phyloP scores from a whole-genome alignment of 2,113 vertebrate species.

The Oncorhynchus keta region DNA sequence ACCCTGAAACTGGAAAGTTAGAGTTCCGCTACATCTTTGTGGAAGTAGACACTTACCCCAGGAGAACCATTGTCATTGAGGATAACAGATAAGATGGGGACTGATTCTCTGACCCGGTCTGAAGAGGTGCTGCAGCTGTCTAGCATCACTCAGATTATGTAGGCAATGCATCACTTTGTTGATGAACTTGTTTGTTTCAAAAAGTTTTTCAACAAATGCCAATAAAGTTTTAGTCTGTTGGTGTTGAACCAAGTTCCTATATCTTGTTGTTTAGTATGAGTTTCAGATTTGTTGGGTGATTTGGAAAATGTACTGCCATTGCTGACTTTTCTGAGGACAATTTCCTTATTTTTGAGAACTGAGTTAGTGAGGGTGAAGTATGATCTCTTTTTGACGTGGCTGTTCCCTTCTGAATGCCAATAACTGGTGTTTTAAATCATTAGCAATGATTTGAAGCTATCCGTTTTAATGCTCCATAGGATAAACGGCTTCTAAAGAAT shows the following conservation, averaged over 20 bases:
- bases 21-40: constrained; percentile 91
- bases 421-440: background rate
- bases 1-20: constrained; percentile 81
- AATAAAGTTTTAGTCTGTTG: background rate
- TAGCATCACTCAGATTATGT: background rate
- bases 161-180: background rate
- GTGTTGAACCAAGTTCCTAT: background rate
- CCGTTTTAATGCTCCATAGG: background rate
- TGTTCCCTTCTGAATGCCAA: background rate
- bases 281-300: background rate
- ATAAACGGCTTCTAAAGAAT: background rate
- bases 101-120: background rate
- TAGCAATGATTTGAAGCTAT: background rate
- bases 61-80: constrained; percentile 87
- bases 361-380: background rate
- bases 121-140: background rate
- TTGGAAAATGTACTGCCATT: background rate
- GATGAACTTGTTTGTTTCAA: background rate
- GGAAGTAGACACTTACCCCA: constrained; percentile 85
- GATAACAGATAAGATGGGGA: constrained; percentile 78
- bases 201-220: background rate
- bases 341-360: no score
- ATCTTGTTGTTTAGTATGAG: background rate
- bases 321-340: no score
- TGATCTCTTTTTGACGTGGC: background rate